Evolutionary conservation across 2,113 vertebrate genomes (phyloP), one percentile per base, ranked within the genome.

Genomic region (Rhinolophus sinicus): DNA sequence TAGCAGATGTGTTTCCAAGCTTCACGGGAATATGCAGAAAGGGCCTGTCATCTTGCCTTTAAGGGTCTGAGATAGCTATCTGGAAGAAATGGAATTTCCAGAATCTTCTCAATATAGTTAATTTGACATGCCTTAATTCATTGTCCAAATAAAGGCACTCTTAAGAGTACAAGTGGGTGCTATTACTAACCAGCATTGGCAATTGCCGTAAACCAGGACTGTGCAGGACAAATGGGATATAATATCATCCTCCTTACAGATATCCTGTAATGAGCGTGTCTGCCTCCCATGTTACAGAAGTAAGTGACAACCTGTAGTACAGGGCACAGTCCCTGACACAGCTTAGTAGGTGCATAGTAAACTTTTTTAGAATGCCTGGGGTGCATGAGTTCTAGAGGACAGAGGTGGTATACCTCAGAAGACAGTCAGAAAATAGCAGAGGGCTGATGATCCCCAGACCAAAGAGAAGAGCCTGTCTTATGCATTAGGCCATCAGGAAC

Each of bases 161-260:
- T 22, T 86, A 44, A 50, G 22, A 88, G 88, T 90, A 58, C 60
- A 86, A 80, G 65, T 82, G 21, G 15, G 14, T 83, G 1, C 12
- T 85, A 7, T 77, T 82, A 52, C 38, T 44, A 69, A 78, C 8
- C 15, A 73, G 50, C 38, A 38, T 44, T 26, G 7, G 9, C 26
- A 73, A 80, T 3, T 40, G 33, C 10, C 19, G 72, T 33, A 54
- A 90, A 54, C 9, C 21, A 89, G 30, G 33, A 54, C 33, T 47
- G 5, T 38, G 26, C 18, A 70, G 38, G 30, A 35, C 22, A 64
- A 78, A 80, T 0, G 2, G n/a, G 6, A 19, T 15, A 14, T 26
- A 58, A 18, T 1, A 10, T n/a, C 38, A 28, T 18, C 22, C 4
- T 24, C 35, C 28, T 9, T 14, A 18, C 0, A 5, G 26, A 2